Base-by-base conservation (phyloP, 2,113 vertebrate species). In the Gymnocephalus cernua region DNA sequence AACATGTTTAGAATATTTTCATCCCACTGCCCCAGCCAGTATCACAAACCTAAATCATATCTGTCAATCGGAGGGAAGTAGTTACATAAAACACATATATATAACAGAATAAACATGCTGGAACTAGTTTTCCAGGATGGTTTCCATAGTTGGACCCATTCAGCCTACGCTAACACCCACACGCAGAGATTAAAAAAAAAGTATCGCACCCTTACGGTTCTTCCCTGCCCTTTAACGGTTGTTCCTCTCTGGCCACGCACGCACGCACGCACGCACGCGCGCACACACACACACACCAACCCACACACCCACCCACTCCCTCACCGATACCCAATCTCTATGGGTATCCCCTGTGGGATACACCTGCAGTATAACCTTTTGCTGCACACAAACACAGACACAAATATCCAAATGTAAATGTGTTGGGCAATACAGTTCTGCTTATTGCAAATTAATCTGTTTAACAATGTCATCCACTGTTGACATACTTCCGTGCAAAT, bases 91-190 rank as follows among this genome's bases (percentile, higher is more conserved):
- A 32, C 29, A 32, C 6, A 32, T 8, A 41, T 11, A 18, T 32
- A 32, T 32, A 32, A 63, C 61, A 59, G 5, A 76, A 74, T 6
- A 53, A 82, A 35, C n/a, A 25, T 32, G 15, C n/a, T 13, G 41
- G 51, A 54, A 77, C 54, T 27, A n/a, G 70, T 81, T 87, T 84
- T 85, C 69, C 84, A 76, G 70, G 77, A 83, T 38, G 67, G 23
- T 70, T 82, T 82, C 70, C 59, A 70, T 0, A 3, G 10, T 68
- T 32, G 18, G 12, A 83, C 27, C 54, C 23, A 29, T 4, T 23
- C 73, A 45, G 59, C 88, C 80, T 65, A 85, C 82, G 41, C 59
- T 11, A 12, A 21, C 25, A 6, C 80, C 32, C 27, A 64, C 77
- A 54, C 12, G 9, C 47, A 2, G 0, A 50, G 13, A 72, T 14